These are phyloP conservation scores for Hippocampus barbouri DNA, from an alignment of 2,113 vertebrate genomes.

Conservation along the genomic window DNA sequence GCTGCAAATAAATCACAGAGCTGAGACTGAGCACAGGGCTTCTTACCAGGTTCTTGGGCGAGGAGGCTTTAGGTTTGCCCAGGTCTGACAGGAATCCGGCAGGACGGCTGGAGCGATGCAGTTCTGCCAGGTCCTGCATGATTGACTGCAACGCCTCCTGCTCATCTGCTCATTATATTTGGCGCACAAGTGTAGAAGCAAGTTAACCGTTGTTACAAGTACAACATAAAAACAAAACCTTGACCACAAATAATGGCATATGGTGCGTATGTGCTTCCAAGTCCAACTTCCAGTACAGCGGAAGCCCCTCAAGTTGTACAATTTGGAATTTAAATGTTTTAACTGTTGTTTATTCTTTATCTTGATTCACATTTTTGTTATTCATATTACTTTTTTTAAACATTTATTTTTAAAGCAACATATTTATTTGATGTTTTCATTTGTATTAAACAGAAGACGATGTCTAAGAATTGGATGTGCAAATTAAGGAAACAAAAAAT, in stretches of 20 bases:
- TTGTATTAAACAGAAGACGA: too few relatives aligned
- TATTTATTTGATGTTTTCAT: too few relatives aligned
- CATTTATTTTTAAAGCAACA: too few relatives aligned
- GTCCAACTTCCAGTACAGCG: not conserved
- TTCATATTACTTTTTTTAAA: too few relatives aligned
- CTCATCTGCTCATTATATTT: constrained; percentile 73
- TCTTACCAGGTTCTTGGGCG: constrained; percentile 92
- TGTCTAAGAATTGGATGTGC: too few relatives aligned
- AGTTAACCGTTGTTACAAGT: not conserved
- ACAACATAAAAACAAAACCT: not conserved
- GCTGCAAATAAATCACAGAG: not conserved
- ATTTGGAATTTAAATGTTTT: not conserved
- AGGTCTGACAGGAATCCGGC: constrained; percentile 82
- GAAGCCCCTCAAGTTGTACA: not conserved
- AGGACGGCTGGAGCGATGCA: constrained; percentile 93
- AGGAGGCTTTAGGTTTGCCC: constrained; percentile 85
- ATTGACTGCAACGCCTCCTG: constrained; percentile 97
- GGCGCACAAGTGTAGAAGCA: not conserved
- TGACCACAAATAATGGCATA: not conserved
- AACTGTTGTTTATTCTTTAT: too few relatives aligned
- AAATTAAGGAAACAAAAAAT: too few relatives aligned
- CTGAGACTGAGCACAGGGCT: not conserved
- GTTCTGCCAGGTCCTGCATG: constrained; percentile 97
- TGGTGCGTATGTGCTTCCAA: too few relatives aligned
- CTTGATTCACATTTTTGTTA: too few relatives aligned